These are phyloP conservation scores for Chironomus striatipennis DNA, from an alignment of 1,140 invertebrate species.

Conservation along the genomic window DNA sequence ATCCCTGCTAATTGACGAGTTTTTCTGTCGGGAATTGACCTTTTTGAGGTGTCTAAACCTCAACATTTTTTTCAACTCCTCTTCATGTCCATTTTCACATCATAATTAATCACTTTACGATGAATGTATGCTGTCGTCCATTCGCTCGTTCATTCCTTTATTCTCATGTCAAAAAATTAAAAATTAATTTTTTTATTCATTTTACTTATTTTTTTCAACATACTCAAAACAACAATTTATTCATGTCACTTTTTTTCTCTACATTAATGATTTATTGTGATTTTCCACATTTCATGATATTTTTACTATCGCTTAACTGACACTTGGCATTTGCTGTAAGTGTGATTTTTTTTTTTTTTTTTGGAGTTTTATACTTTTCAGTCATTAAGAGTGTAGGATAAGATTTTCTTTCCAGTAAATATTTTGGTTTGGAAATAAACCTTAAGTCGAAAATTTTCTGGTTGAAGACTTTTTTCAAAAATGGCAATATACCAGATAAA, in stretches of 20 bases:
- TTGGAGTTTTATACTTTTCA: too few species aligned
- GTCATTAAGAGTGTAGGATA: too few species aligned
- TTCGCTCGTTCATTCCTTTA: not conserved
- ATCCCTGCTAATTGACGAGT: too few species aligned
- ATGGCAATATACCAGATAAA: too few species aligned
- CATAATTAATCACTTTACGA: conserved; percentile 11
- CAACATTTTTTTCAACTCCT: not conserved
- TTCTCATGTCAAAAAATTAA: conserved; percentile 1
- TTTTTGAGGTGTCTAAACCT: not conserved
- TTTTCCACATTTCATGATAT: not conserved
- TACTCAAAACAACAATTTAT: conserved; percentile 9
- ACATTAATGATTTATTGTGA: not conserved
- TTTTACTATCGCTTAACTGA: not conserved
- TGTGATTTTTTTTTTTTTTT: too few species aligned
- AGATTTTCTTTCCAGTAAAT: too few species aligned
- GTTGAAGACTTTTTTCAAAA: too few species aligned
- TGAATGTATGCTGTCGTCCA: not conserved
- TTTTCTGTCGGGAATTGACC: too few species aligned
- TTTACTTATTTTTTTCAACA: not conserved
- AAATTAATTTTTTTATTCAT: conserved; percentile 16
- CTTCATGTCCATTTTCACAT: not conserved
- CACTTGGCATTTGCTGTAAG: too few species aligned
- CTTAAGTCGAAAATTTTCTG: too few species aligned
- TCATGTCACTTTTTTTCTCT: not conserved
- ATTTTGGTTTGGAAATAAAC: too few species aligned